Evolutionary conservation across 2,888 invertebrate genomes (phyloP).

Genomic region (Caenorhabditis afra): DNA sequence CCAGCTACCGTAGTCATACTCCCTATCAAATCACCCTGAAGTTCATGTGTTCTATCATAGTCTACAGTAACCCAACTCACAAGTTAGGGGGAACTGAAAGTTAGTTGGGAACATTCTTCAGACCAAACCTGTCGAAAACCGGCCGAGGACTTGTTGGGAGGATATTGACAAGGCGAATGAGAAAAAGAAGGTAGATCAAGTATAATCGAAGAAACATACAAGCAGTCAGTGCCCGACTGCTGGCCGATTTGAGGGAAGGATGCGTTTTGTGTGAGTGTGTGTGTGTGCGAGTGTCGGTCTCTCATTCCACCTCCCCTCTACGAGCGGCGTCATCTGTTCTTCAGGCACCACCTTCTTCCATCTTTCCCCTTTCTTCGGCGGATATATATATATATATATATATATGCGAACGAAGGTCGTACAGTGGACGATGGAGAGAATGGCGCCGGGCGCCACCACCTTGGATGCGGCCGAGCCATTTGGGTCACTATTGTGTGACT

Average conservation of each 20-base stretch:
- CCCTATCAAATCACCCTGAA: too few relatives aligned
- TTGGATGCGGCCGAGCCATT: conserved; percentile 54
- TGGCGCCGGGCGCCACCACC: conserved; percentile 50
- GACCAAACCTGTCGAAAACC: too few relatives aligned
- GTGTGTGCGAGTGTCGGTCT: conserved; percentile 20
- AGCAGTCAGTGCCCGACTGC: conserved; percentile 32
- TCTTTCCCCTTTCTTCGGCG: conserved; percentile 18
- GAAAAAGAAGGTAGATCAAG: conserved; percentile 28
- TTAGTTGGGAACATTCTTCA: too few relatives aligned
- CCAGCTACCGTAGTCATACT: too few relatives aligned
- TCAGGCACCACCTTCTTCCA: conserved; percentile 22
- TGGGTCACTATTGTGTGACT: conserved; percentile 49
- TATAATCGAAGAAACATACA: conserved; percentile 55
- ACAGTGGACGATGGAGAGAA: conserved; percentile 38
- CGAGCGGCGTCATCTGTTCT: conserved; percentile 47
- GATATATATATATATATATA: too few relatives aligned
- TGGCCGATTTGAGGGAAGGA: conserved; percentile 27
- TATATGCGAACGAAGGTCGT: conserved; percentile 55
- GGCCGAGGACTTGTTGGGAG: background rate
- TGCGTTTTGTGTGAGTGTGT: conserved; percentile 44
- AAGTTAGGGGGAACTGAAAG: too few relatives aligned
- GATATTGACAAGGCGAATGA: conserved; percentile 10
- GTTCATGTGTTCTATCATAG: too few relatives aligned
- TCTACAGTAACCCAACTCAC: too few relatives aligned
- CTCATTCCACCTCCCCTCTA: conserved; percentile 14